Evolutionary conservation across 2,113 vertebrate genomes (phyloP).

Genomic region (Pipra filicauda): DNA sequence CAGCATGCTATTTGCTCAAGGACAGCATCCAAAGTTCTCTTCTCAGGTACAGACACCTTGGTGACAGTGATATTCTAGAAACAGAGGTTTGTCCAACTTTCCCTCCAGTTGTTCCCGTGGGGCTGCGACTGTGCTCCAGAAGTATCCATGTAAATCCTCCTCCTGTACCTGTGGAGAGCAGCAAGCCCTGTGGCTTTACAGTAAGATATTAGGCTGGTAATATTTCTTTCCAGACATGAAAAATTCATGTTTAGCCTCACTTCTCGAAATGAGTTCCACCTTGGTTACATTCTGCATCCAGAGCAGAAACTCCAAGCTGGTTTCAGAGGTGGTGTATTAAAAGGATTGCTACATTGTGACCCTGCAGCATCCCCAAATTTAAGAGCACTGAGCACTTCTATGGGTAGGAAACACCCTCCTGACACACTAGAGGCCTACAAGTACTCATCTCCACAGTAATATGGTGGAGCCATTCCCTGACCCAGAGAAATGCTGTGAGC

Average conservation of each 20-base stretch:
- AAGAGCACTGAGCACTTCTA: not conserved
- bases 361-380: not conserved
- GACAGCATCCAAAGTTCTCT: not conserved
- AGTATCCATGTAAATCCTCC: fast-evolving
- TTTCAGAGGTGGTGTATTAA: not conserved
- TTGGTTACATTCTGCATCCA: not conserved
- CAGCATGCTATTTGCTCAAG: fast-evolving
- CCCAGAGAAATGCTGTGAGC: not conserved
- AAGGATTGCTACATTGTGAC: not conserved
- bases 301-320: not conserved
- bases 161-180: not conserved
- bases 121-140: not conserved
- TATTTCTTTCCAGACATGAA: not conserved
- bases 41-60: not conserved
- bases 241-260: not conserved
- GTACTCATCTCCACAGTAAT: fast-evolving
- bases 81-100: not conserved
- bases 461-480: not conserved
- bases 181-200: not conserved
- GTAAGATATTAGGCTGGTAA: not conserved
- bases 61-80: not conserved
- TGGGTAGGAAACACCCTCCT: not conserved
- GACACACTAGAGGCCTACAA: not conserved
- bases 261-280: not conserved
- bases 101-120: not conserved